Conservation (phyloP, 2,797 vertebrate species). For the Remorina albescens region DNA sequence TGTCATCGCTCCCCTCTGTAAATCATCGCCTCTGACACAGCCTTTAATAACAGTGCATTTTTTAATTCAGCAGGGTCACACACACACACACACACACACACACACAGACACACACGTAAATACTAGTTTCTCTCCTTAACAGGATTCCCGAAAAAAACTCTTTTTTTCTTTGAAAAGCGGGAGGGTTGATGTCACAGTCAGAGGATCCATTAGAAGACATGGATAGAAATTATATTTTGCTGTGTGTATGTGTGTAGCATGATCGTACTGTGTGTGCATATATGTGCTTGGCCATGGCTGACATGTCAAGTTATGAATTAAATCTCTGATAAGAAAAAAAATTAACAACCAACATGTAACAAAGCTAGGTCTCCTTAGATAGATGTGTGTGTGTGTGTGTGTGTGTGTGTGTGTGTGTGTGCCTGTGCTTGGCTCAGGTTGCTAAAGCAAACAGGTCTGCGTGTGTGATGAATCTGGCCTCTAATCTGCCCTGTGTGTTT, state of each 20-base stretch:
- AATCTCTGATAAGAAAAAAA: slow-evolving; percentile 53
- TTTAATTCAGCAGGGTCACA: slow-evolving; percentile 84
- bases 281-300: slow-evolving; percentile 32
- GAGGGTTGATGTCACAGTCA: slow-evolving; percentile 22
- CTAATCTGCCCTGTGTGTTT: slow-evolving; percentile 83
- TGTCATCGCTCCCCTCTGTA: slow-evolving; percentile 87
- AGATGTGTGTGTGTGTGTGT: slow-evolving; percentile 22
- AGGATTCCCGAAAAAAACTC: slow-evolving; percentile 60
- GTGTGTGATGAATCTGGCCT: slow-evolving; percentile 85
- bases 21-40: slow-evolving; percentile 88
- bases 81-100: slow-evolving; percentile 33
- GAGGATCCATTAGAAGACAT: slow-evolving; percentile 62
- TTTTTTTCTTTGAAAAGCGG: slow-evolving; percentile 32
- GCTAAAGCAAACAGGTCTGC: slow-evolving; percentile 86
- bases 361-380: slow-evolving; percentile 35
- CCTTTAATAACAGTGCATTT: slow-evolving; percentile 88
- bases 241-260: slow-evolving; percentile 8
- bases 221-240: slow-evolving; percentile 44
- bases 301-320: slow-evolving; percentile 23
- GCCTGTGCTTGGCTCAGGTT: slow-evolving; percentile 79
- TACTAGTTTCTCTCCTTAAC: slow-evolving; percentile 47
- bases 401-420: slow-evolving; percentile 25
- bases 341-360: slow-evolving; percentile 49
- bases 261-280: slow-evolving; percentile 9
- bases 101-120: slow-evolving; percentile 15